Conservation (phyloP, 2,888 invertebrate species). For the Pterostichus madidus region DNA sequence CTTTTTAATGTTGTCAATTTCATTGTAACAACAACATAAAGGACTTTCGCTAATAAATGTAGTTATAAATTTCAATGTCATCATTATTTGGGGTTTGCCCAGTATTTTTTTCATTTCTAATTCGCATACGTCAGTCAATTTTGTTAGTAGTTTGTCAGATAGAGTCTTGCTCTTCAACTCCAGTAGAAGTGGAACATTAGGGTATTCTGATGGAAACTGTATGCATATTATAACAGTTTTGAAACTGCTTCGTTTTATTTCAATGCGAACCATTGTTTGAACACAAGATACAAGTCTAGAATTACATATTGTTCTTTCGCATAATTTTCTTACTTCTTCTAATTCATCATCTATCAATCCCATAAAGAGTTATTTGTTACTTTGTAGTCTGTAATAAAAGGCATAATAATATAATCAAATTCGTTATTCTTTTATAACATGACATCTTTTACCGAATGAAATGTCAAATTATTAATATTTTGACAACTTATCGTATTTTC, state of each 20-base stretch:
- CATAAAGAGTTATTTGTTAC: conserved; percentile 74
- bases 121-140: conserved; percentile 82
- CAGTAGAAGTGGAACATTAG: conserved; percentile 80
- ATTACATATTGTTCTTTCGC: conserved; percentile 81
- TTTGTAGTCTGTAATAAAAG: not conserved
- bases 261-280: conserved; percentile 82
- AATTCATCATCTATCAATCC: conserved; percentile 84
- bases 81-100: conserved; percentile 82
- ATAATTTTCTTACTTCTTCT: conserved; percentile 82
- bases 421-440: not conserved
- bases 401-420: not conserved
- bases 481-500: not conserved
- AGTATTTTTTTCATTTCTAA: conserved; percentile 80
- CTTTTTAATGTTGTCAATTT: conserved; percentile 82
- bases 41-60: conserved; percentile 85
- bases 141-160: conserved; percentile 81
- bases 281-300: conserved; percentile 84
- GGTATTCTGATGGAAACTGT: conserved; percentile 84
- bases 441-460: not conserved
- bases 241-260: conserved; percentile 83
- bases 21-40: conserved; percentile 85
- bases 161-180: conserved; percentile 86
- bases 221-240: conserved; percentile 83
- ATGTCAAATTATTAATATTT: not conserved
- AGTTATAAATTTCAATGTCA: conserved; percentile 81